Evolutionary conservation across 1,140 invertebrate species (phyloP).

Genomic region (Tetramorium parvispinum): DNA sequence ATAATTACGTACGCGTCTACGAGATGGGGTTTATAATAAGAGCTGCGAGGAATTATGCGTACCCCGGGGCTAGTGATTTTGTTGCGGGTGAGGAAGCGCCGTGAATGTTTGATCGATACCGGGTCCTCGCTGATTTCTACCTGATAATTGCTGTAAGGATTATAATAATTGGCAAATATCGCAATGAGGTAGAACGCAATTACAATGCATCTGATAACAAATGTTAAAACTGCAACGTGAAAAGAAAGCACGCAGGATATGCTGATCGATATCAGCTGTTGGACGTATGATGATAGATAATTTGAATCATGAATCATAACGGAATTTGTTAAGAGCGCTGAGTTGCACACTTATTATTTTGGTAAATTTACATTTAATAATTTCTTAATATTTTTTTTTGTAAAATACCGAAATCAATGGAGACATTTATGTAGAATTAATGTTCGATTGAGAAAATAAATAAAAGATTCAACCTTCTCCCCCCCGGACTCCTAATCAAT

Average conservation of each 20-base stretch:
- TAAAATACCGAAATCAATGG: slow-evolving; percentile 2
- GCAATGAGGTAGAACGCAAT: slow-evolving; percentile 43
- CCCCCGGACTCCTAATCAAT: slow-evolving; percentile 73
- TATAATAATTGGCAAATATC: slow-evolving; percentile 46
- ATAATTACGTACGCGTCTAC: slow-evolving; percentile 35
- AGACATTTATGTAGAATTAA: slow-evolving; percentile 34
- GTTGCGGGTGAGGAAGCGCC: slow-evolving; percentile 27
- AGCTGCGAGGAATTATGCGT: slow-evolving; percentile 45
- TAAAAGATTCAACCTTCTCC: slow-evolving; percentile 50
- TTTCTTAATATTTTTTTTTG: neutral
- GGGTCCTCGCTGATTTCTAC: slow-evolving; percentile 41
- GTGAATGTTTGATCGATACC: slow-evolving; percentile 38
- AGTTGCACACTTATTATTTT: slow-evolving; percentile 27
- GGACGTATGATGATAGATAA: slow-evolving; percentile 11
- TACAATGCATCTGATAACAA: slow-evolving; percentile 37
- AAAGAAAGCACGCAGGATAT: slow-evolving; percentile 38
- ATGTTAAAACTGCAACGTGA: slow-evolving; percentile 43
- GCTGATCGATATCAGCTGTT: slow-evolving; percentile 21
- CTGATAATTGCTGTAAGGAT: slow-evolving; percentile 48
- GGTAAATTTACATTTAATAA: slow-evolving; percentile 20
- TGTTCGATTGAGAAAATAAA: neutral
- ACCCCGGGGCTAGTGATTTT: slow-evolving; percentile 46
- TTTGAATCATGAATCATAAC: slow-evolving; percentile 4
- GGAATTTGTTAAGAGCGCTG: slow-evolving; percentile 18
- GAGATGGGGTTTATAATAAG: slow-evolving; percentile 48